Conservation (phyloP, 2,113 vertebrate genomes). For the Nematolebias whitei region DNA sequence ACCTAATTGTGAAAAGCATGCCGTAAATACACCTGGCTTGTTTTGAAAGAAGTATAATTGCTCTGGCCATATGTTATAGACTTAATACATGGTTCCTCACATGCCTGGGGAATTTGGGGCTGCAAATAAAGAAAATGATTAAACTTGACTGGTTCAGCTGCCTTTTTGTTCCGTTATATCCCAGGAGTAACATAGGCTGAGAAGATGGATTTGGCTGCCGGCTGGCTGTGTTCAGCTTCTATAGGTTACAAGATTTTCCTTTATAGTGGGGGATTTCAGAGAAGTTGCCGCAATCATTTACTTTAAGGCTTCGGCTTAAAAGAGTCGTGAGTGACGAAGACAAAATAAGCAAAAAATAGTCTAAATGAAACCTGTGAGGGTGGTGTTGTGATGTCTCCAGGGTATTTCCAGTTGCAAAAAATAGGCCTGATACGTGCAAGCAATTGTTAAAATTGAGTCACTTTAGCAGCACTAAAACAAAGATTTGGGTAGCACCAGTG, state of each 20-base stretch:
- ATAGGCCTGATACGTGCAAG: constrained; percentile 64
- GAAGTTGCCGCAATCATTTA: constrained; percentile 38
- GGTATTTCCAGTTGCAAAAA: constrained; percentile 48
- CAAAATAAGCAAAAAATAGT: constrained; percentile 72
- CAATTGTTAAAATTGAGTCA: constrained; percentile 48
- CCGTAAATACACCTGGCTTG: constrained; percentile 46
- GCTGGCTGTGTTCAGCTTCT: constrained; percentile 28
- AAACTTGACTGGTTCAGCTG: constrained; percentile 49
- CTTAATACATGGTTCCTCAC: constrained; percentile 13
- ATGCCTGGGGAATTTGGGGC: constrained; percentile 43
- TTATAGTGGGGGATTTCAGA: constrained; percentile 33
- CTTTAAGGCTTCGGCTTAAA: constrained; percentile 40
- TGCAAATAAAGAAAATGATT: constrained; percentile 57
- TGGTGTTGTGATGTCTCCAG: constrained; percentile 37
- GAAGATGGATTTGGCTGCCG: constrained; percentile 58
- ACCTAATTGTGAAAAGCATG: constrained; percentile 37
- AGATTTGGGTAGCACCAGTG: constrained; percentile 5
- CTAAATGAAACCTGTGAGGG: constrained; percentile 61
- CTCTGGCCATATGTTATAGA: constrained; percentile 43
- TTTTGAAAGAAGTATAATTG: constrained; percentile 33
- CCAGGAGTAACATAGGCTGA: constrained; percentile 55
- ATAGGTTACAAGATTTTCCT: constrained; percentile 32
- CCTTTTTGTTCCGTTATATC: constrained; percentile 49
- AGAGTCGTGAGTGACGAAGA: constrained; percentile 55
- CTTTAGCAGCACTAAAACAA: constrained; percentile 48